Percentiles rank a stretch among this genome's conserved stretches.
Evolutionary conservation across 2,797 vertebrate species (phyloP).

Genomic region (Ceryle rudis): DNA sequence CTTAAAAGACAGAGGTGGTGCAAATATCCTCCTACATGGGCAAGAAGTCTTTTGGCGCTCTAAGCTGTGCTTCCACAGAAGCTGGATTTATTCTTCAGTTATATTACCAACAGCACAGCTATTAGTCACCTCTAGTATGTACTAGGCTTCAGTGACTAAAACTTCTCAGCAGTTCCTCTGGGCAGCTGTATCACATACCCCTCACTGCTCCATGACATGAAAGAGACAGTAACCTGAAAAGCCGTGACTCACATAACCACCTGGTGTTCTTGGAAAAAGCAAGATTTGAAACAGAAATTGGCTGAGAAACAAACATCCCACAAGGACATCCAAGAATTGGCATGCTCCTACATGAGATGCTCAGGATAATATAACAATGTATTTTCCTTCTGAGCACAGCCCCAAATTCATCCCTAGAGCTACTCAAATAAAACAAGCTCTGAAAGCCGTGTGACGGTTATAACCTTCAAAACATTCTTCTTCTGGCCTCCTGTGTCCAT

Average conservation of each 20-base stretch:
- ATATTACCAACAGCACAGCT: not conserved
- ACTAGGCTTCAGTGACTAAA: not conserved
- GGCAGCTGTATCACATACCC: not conserved
- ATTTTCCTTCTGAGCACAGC: not conserved
- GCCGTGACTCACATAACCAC: not conserved
- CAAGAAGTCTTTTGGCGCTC: not conserved
- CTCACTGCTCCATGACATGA: not conserved
- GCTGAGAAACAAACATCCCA: constrained; percentile 3
- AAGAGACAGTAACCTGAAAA: constrained; percentile 18
- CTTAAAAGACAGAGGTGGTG: not conserved
- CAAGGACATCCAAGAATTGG: constrained; percentile 14
- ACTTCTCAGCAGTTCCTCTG: not conserved
- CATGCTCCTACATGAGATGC: not conserved
- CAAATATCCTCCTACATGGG: not conserved
- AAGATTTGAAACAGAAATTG: constrained; percentile 17
- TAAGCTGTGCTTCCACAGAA: not conserved
- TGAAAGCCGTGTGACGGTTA: not conserved
- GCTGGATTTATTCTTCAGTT: not conserved
- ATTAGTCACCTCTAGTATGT: not conserved
- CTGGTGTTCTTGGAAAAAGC: constrained; percentile 26
- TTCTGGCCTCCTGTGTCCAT: not conserved
- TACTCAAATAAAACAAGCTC: not conserved
- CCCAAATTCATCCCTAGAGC: not conserved
- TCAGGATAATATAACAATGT: not conserved
- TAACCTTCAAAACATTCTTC: not conserved